Evolutionary conservation across 2,888 invertebrate species (phyloP).

Genomic region (Amaurobius ferox): DNA sequence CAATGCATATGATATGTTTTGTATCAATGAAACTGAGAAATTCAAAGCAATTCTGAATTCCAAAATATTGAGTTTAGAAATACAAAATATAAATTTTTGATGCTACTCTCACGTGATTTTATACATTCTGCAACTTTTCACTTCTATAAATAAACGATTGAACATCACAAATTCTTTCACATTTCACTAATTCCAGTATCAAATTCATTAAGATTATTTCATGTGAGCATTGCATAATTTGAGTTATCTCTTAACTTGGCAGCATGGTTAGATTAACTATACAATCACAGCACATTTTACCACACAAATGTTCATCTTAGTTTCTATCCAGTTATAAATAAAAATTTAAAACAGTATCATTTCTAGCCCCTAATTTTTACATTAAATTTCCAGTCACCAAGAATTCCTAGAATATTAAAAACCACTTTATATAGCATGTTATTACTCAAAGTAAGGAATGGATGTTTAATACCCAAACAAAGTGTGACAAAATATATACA

Average conservation of each 20-base stretch:
- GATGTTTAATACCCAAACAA: not conserved
- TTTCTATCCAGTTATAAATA: not conserved
- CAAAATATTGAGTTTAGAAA: too few species aligned
- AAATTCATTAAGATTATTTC: too few species aligned
- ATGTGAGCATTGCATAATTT: too few species aligned
- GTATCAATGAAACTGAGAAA: not conserved
- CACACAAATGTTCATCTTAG: not conserved
- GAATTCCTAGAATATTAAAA: not conserved
- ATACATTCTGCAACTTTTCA: too few species aligned
- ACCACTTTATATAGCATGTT: not conserved
- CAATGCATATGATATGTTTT: slow-evolving; percentile 61
- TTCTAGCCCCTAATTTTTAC: not conserved
- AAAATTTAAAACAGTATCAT: not conserved
- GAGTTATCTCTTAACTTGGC: too few species aligned
- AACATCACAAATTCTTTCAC: too few species aligned
- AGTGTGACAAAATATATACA: not conserved
- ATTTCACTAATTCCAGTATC: too few species aligned
- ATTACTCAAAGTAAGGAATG: not conserved
- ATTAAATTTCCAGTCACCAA: slow-evolving; percentile 1
- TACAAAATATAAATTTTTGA: too few species aligned
- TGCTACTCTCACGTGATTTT: too few species aligned
- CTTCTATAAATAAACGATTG: too few species aligned
- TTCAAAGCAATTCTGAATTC: too few species aligned
- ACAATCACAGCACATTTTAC: slow-evolving; percentile 9
- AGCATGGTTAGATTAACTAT: not conserved